A percentile compares a stretch with the other conserved stretches of the same genome.
Conservation (phyloP, 2,888 invertebrate species). For the Bellardia pandia region DNA sequence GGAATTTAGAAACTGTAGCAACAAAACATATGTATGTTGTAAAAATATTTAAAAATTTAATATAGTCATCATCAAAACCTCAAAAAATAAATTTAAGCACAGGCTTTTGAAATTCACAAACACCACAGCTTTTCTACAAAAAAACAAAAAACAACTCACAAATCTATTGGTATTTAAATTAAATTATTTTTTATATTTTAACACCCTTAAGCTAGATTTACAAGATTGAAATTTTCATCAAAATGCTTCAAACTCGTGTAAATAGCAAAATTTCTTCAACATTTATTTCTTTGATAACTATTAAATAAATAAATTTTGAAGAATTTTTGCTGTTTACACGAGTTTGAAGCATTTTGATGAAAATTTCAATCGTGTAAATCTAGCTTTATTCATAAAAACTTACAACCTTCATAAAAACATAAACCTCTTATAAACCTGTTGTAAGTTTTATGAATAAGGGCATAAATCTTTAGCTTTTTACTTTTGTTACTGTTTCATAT, state of each 20-base stretch:
- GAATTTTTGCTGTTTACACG: too few species aligned
- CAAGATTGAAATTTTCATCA: too few species aligned
- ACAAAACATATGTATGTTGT: neutral
- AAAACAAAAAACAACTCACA: neutral
- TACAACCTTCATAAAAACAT: too few species aligned
- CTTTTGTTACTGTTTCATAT: neutral
- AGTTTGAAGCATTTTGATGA: too few species aligned
- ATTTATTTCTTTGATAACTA: too few species aligned
- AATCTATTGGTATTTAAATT: conserved; percentile 40
- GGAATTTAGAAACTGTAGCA: neutral
- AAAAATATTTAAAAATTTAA: neutral
- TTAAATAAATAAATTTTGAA: too few species aligned
- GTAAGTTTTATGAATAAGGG: neutral
- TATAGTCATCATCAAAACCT: neutral
- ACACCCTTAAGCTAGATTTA: too few species aligned
- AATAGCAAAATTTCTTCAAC: too few species aligned
- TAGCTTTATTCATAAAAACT: too few species aligned
- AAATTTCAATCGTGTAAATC: too few species aligned
- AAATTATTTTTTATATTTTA: neutral
- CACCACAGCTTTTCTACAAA: neutral
- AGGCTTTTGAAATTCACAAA: neutral
- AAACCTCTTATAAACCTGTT: too few species aligned
- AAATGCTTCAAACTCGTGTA: too few species aligned
- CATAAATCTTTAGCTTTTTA: neutral
- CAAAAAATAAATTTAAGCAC: neutral